Conservation (phyloP, 2,888 invertebrate species). For the Pseudococcus jackbeardsleyi region DNA sequence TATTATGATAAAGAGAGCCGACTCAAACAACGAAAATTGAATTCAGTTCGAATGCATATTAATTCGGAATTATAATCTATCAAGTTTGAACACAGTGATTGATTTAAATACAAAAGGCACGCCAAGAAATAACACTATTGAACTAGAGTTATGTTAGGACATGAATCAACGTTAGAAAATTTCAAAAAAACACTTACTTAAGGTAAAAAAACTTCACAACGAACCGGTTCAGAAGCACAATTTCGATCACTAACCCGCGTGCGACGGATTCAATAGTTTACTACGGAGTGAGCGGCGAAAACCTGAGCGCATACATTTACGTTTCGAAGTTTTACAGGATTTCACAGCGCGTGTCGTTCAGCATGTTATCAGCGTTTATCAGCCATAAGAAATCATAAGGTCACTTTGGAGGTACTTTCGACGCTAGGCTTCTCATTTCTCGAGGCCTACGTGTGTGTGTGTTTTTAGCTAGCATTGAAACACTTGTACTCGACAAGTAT, state of each 20-base stretch:
- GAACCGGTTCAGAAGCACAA: slow-evolving; percentile 50
- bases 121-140: slow-evolving; percentile 6
- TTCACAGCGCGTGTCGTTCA: slow-evolving; percentile 42
- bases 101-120: not conserved
- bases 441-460: not conserved
- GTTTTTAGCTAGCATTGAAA: not conserved
- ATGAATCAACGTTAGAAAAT: slow-evolving; percentile 14
- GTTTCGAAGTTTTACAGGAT: slow-evolving; percentile 35
- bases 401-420: slow-evolving; percentile 20
- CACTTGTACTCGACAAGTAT: not conserved
- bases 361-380: slow-evolving; percentile 41
- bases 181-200: slow-evolving; percentile 43
- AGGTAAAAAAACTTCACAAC: slow-evolving; percentile 29
- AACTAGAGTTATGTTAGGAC: not conserved
- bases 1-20: not conserved
- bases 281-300: slow-evolving; percentile 4
- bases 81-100: not conserved
- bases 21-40: not conserved
- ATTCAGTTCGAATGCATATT: not conserved
- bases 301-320: not conserved
- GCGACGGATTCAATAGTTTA: slow-evolving; percentile 9
- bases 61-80: not conserved
- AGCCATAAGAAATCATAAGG: slow-evolving; percentile 49
- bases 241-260: slow-evolving; percentile 26
- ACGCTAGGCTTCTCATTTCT: not conserved